Percentiles rank a stretch among this genome's conserved stretches.
phyloP scores from a whole-genome alignment of 2,888 invertebrate species.

The Prosapia bicincta region DNA sequence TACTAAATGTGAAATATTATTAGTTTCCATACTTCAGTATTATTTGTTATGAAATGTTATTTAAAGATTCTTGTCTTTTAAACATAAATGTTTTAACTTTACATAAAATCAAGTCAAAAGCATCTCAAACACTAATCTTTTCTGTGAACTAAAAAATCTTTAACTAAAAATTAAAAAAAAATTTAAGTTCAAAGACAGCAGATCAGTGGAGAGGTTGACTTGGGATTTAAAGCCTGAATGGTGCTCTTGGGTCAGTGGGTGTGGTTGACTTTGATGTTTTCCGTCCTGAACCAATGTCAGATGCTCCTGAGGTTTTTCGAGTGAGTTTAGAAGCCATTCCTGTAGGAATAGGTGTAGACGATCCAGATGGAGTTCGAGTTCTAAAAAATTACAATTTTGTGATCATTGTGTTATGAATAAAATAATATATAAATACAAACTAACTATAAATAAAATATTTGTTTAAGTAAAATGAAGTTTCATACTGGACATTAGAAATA shows the following conservation, averaged over 20 bases:
- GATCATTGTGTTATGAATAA: constrained; percentile 4
- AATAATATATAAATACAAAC: neutral
- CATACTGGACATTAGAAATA: too few species aligned
- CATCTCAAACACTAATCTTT: neutral
- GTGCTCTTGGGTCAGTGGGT: constrained; percentile 48
- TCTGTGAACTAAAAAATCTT: neutral
- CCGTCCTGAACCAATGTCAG: constrained; percentile 53
- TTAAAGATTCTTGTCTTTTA: neutral
- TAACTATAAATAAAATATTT: too few species aligned
- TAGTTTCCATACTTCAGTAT: neutral
- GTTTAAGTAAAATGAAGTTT: constrained; percentile 16
- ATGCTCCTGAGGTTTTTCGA: constrained; percentile 47
- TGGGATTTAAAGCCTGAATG: constrained; percentile 45
- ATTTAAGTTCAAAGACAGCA: neutral
- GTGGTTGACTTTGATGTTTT: constrained; percentile 43
- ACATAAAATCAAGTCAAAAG: neutral
- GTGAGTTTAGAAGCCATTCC: constrained; percentile 60
- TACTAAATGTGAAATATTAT: neutral
- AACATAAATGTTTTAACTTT: neutral
- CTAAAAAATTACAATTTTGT: constrained; percentile 50
- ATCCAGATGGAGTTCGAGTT: constrained; percentile 73
- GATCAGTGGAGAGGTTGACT: neutral
- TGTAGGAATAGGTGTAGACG: constrained; percentile 64
- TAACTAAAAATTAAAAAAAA: neutral
- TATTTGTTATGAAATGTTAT: constrained; percentile 2